Evolutionary conservation across 2,797 vertebrate species (phyloP).

Genomic region (Chromobotia macracanthus): DNA sequence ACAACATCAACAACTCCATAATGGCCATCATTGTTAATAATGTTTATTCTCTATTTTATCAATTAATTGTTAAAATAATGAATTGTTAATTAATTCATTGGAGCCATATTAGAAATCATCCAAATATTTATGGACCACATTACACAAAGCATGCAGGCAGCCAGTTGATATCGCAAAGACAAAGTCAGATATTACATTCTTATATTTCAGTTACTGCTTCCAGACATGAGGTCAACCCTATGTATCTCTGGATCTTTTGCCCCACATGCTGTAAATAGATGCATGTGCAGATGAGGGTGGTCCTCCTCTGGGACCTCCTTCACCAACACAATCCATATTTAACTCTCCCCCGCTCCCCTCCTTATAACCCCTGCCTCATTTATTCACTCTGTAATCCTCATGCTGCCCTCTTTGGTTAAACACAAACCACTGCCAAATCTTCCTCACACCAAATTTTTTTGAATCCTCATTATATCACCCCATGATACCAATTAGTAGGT

Average conservation of each 20-base stretch:
- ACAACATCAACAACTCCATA: not conserved
- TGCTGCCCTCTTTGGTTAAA: slow-evolving; percentile 8
- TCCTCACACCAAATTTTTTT: slow-evolving; percentile 31
- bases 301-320: slow-evolving; percentile 41
- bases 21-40: not conserved
- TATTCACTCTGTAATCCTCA: slow-evolving; percentile 19
- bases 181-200: not conserved
- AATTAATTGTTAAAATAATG: not conserved
- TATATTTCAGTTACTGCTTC: not conserved
- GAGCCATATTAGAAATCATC: too few species aligned
- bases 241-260: slow-evolving; percentile 36
- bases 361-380: slow-evolving; percentile 19
- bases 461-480: slow-evolving; percentile 28
- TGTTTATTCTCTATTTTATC: not conserved
- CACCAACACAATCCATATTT: slow-evolving; percentile 39
- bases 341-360: slow-evolving; percentile 34
- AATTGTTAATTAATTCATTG: too few species aligned
- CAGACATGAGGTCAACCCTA: slow-evolving; percentile 27
- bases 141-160: too few species aligned
- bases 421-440: slow-evolving; percentile 6
- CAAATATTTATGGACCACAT: too few species aligned
- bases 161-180: too few species aligned
- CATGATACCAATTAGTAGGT: slow-evolving; percentile 55
- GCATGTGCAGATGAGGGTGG: slow-evolving; percentile 19
- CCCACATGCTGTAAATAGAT: slow-evolving; percentile 48